These are phyloP conservation scores for Caiman crocodilus DNA, from an alignment of 2,797 vertebrate genomes.

Conservation along the genomic window DNA sequence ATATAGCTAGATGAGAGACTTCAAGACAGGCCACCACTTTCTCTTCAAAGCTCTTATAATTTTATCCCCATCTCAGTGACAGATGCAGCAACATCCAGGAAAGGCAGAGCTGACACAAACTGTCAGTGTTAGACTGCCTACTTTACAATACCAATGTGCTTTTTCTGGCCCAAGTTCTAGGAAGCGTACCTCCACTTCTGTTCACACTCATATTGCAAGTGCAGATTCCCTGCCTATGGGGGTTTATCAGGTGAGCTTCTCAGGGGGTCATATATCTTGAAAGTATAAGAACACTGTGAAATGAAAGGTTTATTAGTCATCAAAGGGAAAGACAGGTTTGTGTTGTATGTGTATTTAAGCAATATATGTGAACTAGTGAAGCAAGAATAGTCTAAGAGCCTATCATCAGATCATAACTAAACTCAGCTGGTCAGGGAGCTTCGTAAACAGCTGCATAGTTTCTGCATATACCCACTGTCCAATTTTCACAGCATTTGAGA, in stretches of 20 bases:
- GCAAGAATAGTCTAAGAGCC: neutral
- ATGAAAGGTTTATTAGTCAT: neutral
- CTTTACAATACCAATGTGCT: neutral
- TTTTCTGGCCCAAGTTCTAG: neutral
- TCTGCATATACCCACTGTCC: neutral
- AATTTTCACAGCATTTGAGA: too few species aligned
- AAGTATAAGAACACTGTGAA: neutral
- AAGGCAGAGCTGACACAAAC: neutral
- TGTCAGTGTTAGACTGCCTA: neutral
- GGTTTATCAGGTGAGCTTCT: neutral
- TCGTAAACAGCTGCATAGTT: neutral
- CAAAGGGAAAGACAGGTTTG: neutral
- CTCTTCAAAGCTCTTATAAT: neutral
- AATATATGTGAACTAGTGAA: neutral
- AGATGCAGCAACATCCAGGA: neutral
- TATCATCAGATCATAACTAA: neutral
- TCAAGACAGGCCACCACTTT: slow-evolving; percentile 5
- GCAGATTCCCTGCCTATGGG: neutral
- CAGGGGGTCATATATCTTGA: neutral
- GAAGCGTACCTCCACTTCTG: neutral
- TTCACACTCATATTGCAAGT: neutral
- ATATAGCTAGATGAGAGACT: neutral
- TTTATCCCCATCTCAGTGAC: neutral
- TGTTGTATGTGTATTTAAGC: neutral
- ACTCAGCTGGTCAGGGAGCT: too few species aligned